Percentiles rank a stretch among this genome's conserved stretches.
Evolutionary conservation across 2,888 invertebrate species (phyloP).

Genomic region (Agrochola circellaris): DNA sequence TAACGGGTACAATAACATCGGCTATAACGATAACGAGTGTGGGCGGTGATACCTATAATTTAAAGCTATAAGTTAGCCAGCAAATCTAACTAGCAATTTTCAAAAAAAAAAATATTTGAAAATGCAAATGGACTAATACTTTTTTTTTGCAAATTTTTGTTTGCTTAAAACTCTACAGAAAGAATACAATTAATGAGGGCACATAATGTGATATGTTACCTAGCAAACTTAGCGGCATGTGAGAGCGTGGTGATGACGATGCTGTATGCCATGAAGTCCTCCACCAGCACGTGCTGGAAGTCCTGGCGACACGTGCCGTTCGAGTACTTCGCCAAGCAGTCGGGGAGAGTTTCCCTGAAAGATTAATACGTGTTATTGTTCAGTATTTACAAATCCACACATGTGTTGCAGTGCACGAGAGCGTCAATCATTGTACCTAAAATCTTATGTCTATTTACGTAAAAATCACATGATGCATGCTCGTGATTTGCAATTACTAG

Average conservation of each 20-base stretch:
- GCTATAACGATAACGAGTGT: too few species aligned
- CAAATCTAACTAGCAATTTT: too few species aligned
- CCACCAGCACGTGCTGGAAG: slow-evolving; percentile 54
- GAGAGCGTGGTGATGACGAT: slow-evolving; percentile 76
- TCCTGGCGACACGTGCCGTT: slow-evolving; percentile 64
- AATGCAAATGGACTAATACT: too few species aligned
- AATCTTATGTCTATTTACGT: background rate
- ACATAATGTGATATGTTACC: slow-evolving; percentile 66
- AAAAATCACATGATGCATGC: background rate
- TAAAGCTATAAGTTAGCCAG: too few species aligned
- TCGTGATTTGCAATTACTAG: background rate
- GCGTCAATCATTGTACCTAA: background rate
- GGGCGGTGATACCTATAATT: too few species aligned
- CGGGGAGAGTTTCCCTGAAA: slow-evolving; percentile 73
- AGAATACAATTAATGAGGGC: background rate
- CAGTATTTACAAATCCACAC: background rate
- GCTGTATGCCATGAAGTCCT: slow-evolving; percentile 62
- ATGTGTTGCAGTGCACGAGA: too few species aligned
- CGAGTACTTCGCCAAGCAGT: slow-evolving; percentile 65
- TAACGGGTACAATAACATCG: too few species aligned
- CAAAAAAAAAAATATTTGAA: too few species aligned
- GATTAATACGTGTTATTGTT: background rate
- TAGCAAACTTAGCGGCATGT: slow-evolving; percentile 74
- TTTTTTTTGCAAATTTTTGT: too few species aligned
- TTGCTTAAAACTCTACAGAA: too few species aligned